Evolutionary conservation across 2,888 invertebrate genomes (phyloP).

Genomic region (Anticlea derivata): DNA sequence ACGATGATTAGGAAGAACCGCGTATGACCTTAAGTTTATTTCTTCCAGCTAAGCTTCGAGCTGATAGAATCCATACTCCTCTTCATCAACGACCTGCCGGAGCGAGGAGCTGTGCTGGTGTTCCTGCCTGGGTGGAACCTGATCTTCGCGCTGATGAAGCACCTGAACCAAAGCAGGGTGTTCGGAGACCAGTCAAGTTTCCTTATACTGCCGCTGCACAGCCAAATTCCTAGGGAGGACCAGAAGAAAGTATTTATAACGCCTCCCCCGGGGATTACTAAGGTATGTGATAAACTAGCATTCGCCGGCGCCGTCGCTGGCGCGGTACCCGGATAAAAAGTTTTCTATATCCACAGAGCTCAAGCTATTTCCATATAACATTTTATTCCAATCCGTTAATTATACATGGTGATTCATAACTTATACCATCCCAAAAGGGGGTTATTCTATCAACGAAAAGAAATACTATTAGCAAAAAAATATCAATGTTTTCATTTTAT

Average conservation of each 20-base stretch:
- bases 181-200: conserved; percentile 87
- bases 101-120: conserved; percentile 94
- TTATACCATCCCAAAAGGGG: too few species aligned
- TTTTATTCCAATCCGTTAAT: too few species aligned
- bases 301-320: too few species aligned
- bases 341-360: too few species aligned
- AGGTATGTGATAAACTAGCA: conserved; percentile 84
- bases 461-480: too few species aligned
- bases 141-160: conserved; percentile 95
- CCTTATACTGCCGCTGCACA: conserved; percentile 96
- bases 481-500: too few species aligned
- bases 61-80: conserved; percentile 91
- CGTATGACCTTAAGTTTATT: too few species aligned
- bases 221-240: conserved; percentile 97
- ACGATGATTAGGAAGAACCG: too few species aligned
- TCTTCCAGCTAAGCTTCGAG: conserved; percentile 91
- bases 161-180: conserved; percentile 86
- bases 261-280: conserved; percentile 92
- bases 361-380: too few species aligned
- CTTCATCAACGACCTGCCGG: conserved; percentile 84
- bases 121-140: conserved; percentile 99
- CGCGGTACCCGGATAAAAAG: too few species aligned
- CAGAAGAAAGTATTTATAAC: conserved; percentile 96
- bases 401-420: too few species aligned
- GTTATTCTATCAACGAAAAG: too few species aligned